A percentile compares a stretch with the other conserved stretches of the same genome.
phyloP scores from a whole-genome alignment of 2,113 vertebrate species.

The Stercorarius parasiticus region DNA sequence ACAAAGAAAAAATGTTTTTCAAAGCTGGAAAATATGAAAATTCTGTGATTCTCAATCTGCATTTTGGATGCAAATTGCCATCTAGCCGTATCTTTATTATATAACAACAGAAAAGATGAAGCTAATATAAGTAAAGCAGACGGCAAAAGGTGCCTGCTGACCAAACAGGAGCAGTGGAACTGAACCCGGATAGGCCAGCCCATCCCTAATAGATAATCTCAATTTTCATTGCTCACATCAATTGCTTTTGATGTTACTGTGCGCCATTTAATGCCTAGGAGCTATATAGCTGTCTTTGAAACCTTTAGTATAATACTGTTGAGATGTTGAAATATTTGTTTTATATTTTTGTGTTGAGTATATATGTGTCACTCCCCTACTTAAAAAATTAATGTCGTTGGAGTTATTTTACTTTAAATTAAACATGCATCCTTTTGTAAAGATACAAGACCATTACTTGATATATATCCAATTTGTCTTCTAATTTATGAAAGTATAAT shows the following conservation, averaged over 20 bases:
- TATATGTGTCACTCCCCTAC: neutral
- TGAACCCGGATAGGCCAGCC: constrained; percentile 29
- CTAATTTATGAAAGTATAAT: constrained; percentile 73
- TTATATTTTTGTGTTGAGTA: constrained; percentile 12
- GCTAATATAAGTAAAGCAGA: constrained; percentile 49
- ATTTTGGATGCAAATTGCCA: constrained; percentile 31
- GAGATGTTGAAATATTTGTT: constrained; percentile 38
- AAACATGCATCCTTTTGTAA: constrained; percentile 38
- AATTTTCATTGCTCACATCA: constrained; percentile 46
- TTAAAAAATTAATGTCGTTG: constrained; percentile 54
- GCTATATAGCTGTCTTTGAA: constrained; percentile 30
- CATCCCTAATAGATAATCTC: constrained; percentile 41
- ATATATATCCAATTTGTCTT: constrained; percentile 66
- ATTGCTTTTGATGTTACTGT: constrained; percentile 20
- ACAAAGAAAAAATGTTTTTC: neutral
- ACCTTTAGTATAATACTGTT: constrained; percentile 38
- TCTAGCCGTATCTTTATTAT: neutral
- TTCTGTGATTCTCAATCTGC: neutral
- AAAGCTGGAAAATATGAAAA: neutral
- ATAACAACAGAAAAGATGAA: constrained; percentile 35
- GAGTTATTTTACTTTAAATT: constrained; percentile 69
- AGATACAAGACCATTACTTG: constrained; percentile 35
- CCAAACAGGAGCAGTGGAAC: constrained; percentile 51
- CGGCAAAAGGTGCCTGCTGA: constrained; percentile 58
- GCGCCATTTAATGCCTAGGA: constrained; percentile 14